Percentiles rank a stretch among this genome's conserved stretches.
These are phyloP conservation scores for Drosophila chauvacae DNA, from an alignment of 1,140 invertebrate genomes.

Conservation along the genomic window DNA sequence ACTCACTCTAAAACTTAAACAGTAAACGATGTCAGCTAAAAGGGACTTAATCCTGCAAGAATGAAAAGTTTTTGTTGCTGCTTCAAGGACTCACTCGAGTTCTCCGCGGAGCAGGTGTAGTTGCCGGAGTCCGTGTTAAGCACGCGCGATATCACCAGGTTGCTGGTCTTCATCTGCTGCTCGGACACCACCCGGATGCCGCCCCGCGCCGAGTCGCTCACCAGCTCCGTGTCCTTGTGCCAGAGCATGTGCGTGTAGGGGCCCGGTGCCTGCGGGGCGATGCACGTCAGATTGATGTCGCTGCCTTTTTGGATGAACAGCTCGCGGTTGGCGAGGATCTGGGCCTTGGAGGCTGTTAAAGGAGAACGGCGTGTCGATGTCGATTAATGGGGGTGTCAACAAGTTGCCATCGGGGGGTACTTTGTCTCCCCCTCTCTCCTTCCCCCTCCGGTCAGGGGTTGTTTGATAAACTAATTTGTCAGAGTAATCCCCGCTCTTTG, in stretches of 20 bases:
- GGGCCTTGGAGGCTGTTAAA: slow-evolving; percentile 92
- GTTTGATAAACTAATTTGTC: slow-evolving; percentile 56
- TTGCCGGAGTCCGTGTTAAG: slow-evolving; percentile 92
- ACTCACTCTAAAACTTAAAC: slow-evolving; percentile 1
- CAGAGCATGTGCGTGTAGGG: slow-evolving; percentile 96
- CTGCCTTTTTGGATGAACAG: slow-evolving; percentile 94
- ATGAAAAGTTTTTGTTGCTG: not conserved
- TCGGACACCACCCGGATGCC: slow-evolving; percentile 94
- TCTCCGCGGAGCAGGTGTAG: slow-evolving; percentile 92
- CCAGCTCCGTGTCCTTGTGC: slow-evolving; percentile 94
- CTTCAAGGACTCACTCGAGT: slow-evolving; percentile 85
- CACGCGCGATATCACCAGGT: slow-evolving; percentile 92
- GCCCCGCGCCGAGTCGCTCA: slow-evolving; percentile 94
- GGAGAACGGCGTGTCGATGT: slow-evolving; percentile 26
- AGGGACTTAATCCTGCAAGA: not conserved
- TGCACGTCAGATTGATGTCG: slow-evolving; percentile 95
- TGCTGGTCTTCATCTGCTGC: slow-evolving; percentile 92
- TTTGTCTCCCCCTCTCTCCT: not conserved
- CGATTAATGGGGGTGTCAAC: slow-evolving; percentile 45
- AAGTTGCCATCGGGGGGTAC: slow-evolving; percentile 6
- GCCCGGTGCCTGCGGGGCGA: slow-evolving; percentile 93
- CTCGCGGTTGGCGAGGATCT: slow-evolving; percentile 93
- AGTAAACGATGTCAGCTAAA: slow-evolving; percentile 5
- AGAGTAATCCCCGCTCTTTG: slow-evolving; percentile 41
- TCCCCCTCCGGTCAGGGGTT: not conserved